These are phyloP conservation scores for Muscicapa striata DNA, from an alignment of 2,797 vertebrate species.

Conservation along the genomic window DNA sequence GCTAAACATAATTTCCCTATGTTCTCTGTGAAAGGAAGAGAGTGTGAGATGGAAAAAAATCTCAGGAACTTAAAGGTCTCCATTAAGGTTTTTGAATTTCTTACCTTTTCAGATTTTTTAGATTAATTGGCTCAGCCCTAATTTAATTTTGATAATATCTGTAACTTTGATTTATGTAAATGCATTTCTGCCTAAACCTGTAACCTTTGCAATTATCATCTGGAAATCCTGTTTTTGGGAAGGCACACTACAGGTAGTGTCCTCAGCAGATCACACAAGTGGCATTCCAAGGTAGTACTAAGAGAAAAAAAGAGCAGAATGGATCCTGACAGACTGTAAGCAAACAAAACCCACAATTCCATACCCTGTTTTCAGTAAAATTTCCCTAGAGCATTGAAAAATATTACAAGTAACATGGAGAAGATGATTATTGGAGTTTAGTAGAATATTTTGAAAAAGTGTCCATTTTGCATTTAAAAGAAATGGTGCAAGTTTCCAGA, in stretches of 20 bases:
- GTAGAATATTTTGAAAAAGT: background rate
- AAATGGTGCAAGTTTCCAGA: background rate
- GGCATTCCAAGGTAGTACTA: background rate
- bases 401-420: background rate
- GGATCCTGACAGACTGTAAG: background rate
- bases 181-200: slow-evolving; percentile 24
- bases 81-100: slow-evolving; percentile 1
- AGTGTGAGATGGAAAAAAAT: slow-evolving; percentile 20
- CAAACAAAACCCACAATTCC: background rate
- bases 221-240: background rate
- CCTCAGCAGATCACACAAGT: background rate
- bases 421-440: background rate
- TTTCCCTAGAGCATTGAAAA: background rate
- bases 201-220: slow-evolving; percentile 11
- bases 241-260: background rate
- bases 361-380: background rate
- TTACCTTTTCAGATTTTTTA: slow-evolving; percentile 14
- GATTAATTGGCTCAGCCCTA: slow-evolving; percentile 12
- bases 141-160: slow-evolving; percentile 42
- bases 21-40: slow-evolving; percentile 25
- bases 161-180: slow-evolving; percentile 29
- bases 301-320: background rate
- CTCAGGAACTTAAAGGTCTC: slow-evolving; percentile 51
- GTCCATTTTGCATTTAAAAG: background rate
- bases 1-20: slow-evolving; percentile 22